These are phyloP conservation scores for Pelvicachromis taeniatus DNA, from an alignment of 2,113 vertebrate genomes.

Conservation along the genomic window DNA sequence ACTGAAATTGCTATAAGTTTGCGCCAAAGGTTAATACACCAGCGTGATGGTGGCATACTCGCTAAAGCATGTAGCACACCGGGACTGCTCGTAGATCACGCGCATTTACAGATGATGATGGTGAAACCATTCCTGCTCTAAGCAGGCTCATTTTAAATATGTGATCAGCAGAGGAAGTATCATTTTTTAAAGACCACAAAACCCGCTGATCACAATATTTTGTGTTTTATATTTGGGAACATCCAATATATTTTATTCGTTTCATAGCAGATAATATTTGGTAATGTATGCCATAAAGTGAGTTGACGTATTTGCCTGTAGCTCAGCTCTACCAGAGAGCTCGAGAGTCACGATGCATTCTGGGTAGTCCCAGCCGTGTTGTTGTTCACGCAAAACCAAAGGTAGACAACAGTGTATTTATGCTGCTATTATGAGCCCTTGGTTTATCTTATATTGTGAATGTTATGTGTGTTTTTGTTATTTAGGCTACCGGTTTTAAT, in stretches of 20 bases:
- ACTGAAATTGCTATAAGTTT: background rate
- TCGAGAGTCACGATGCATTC: background rate
- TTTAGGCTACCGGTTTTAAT: background rate
- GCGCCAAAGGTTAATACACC: slow-evolving; percentile 26
- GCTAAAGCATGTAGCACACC: background rate
- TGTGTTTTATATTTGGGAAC: background rate
- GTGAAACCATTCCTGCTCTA: background rate
- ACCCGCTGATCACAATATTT: background rate
- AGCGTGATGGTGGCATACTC: background rate
- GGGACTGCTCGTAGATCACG: background rate
- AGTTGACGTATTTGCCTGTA: background rate
- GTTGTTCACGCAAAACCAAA: background rate
- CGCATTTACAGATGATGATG: background rate
- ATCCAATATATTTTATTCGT: background rate
- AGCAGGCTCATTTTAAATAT: background rate
- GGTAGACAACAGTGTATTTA: background rate
- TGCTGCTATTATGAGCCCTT: background rate
- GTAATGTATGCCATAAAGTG: background rate
- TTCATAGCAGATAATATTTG: background rate
- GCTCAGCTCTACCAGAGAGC: background rate
- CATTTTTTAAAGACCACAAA: background rate
- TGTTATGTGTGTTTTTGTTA: background rate
- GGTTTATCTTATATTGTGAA: background rate
- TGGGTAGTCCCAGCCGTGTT: background rate
- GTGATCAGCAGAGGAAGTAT: background rate